Base-by-base conservation (phyloP, 2,888 invertebrate genomes). In the Catocala fraxini region DNA sequence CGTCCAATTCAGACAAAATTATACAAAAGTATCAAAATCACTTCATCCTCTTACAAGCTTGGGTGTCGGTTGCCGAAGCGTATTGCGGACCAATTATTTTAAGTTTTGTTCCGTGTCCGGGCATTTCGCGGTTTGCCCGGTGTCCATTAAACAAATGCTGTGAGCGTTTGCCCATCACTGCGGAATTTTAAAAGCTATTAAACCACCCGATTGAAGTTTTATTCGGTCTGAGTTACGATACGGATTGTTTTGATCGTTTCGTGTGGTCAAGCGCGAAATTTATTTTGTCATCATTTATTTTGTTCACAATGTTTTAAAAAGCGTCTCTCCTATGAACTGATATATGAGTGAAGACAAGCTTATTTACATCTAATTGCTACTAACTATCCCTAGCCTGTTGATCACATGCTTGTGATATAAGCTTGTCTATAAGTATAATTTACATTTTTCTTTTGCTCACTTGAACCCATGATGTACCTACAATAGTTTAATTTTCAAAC, bases 101-200 rank as follows among this genome's bases (percentile, higher is more conserved):
- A 93, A 93, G 93, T 94, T 94, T 93, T 85, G 91, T 93, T 92
- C 87, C 92, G 89, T 93, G 93, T 93, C 87, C 88, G 87, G 85
- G 80, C 88, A 86, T 88, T 90, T 86, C 88, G 92, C 90, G 92
- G 92, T 90, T 88, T 84, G 84, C 79, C 85, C 86, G 83, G 66
- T 86, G 87, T 87, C 90, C 89, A 89, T 91, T 91, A 89, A 87
- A 83, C 87, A 87, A 87, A 87, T 84, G 84, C 87, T 79, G 75
- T 76, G 78, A 81, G 83, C 80, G 79, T 79, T 81, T 71, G 77
- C 75, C 79, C 80, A 75, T 75, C 75, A 73, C 65, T 64, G 49
- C 58, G 83, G 81, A 82, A 83, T 85, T 87, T 87, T 87, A 86
- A 89, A 87, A 82, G 86, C 83, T 79, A 85, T 87, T 85, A 83